A percentile compares a stretch with the other conserved stretches of the same genome.
These are phyloP conservation scores for Austrofundulus limnaeus DNA, from an alignment of 2,113 vertebrate genomes.

Conservation along the genomic window DNA sequence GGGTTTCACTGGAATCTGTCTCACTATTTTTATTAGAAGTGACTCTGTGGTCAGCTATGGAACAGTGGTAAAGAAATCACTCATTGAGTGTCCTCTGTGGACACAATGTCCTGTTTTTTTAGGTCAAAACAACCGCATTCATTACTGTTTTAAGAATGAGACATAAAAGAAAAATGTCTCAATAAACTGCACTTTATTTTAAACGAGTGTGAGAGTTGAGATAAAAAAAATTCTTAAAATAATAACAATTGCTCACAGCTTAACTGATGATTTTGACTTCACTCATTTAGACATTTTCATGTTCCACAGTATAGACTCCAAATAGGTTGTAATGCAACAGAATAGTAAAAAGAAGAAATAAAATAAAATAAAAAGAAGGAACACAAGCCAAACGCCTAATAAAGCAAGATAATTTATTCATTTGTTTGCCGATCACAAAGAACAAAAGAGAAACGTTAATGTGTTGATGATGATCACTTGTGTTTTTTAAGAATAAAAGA, in stretches of 20 bases:
- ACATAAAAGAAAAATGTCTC: background rate
- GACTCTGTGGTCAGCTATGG: background rate
- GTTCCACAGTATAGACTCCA: no score
- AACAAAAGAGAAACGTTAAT: background rate
- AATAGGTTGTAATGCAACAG: no score
- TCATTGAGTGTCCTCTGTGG: no score
- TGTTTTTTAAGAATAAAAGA: conserved; percentile 11
- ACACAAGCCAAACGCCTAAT: no score
- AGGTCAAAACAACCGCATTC: background rate
- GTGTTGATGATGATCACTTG: conserved; percentile 4
- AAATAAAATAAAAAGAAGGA: background rate
- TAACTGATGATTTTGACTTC: no score
- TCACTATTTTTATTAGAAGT: background rate
- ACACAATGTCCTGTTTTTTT: no score
- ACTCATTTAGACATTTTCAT: no score
- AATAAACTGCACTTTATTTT: no score
- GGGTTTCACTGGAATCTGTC: background rate
- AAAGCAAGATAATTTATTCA: background rate
- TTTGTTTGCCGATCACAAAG: background rate
- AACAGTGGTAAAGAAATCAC: no score
- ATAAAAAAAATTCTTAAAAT: no score
- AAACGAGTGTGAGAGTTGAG: no score
- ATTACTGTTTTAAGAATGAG: background rate
- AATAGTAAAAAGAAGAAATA: background rate
- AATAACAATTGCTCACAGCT: no score